These are phyloP conservation scores for Pachydiplax longipennis DNA, from an alignment of 2,888 invertebrate genomes.

Conservation along the genomic window DNA sequence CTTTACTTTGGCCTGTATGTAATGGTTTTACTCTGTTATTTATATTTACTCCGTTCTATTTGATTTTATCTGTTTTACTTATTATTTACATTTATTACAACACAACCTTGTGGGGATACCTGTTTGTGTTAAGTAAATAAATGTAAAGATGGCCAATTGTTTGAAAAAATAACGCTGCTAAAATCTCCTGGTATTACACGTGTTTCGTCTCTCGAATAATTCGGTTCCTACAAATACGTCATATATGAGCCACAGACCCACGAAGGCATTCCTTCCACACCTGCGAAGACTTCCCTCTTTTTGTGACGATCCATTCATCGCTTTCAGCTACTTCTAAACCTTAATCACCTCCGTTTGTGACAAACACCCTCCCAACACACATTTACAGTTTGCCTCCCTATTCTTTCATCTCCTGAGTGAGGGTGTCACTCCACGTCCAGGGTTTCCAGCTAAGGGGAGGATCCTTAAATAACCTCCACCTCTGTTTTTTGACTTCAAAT, in stretches of 20 bases:
- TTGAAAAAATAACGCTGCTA: too few species aligned
- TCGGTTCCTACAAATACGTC: too few species aligned
- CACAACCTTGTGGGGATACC: too few species aligned
- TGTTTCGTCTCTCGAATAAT: too few species aligned
- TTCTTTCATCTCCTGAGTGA: background rate
- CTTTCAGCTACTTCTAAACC: background rate
- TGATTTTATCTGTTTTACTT: too few species aligned
- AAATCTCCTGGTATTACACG: too few species aligned
- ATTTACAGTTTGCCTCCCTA: background rate
- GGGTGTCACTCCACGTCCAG: background rate
- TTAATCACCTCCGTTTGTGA: background rate
- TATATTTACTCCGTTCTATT: too few species aligned
- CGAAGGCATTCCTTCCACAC: background rate
- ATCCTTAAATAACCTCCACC: background rate
- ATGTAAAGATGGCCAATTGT: too few species aligned
- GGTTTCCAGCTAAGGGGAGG: background rate
- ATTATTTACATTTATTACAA: too few species aligned
- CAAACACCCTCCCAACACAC: background rate
- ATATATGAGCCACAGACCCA: background rate
- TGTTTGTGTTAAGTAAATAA: too few species aligned
- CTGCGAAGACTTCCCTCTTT: background rate
- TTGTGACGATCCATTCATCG: background rate
- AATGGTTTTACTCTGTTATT: too few species aligned
- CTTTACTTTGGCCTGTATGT: too few species aligned
- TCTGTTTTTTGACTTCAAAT: background rate